These are phyloP conservation scores for Acanthiza pusilla DNA, from an alignment of 2,797 vertebrate genomes.

Conservation along the genomic window DNA sequence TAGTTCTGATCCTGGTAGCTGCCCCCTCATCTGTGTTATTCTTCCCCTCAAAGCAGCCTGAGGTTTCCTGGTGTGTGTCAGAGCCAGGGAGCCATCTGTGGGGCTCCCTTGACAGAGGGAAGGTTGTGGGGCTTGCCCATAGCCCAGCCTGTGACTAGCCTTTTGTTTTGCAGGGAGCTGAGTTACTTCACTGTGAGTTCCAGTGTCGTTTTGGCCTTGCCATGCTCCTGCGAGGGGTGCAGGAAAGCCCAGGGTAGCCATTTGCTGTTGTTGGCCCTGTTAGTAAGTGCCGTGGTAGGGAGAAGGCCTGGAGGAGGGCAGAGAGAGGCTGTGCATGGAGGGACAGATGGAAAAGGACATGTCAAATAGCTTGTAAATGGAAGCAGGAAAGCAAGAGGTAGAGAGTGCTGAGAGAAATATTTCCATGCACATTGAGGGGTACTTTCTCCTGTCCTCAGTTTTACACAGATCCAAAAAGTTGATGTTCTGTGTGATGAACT, in stretches of 20 bases:
- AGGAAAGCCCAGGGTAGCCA: not conserved
- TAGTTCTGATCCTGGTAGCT: not conserved
- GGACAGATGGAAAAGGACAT: not conserved
- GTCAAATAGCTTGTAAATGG: not conserved
- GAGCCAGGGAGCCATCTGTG: not conserved
- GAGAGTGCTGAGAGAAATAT: not conserved
- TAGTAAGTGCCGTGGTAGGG: not conserved
- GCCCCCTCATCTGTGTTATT: rapidly evolving
- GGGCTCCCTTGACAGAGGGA: not conserved
- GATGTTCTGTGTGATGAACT: not conserved
- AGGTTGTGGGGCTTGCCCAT: rapidly evolving
- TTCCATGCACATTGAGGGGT: not conserved
- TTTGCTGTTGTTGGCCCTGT: not conserved
- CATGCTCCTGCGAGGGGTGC: rapidly evolving
- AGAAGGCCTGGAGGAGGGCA: not conserved
- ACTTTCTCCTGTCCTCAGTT: not conserved
- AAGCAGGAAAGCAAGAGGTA: not conserved
- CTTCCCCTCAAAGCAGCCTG: rapidly evolving
- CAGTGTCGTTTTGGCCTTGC: not conserved
- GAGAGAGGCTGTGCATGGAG: rapidly evolving
- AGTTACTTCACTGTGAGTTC: not conserved
- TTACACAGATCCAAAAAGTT: not conserved
- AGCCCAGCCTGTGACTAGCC: rapidly evolving
- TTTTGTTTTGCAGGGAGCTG: rapidly evolving
- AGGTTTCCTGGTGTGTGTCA: not conserved